Evolutionary conservation across 2,113 vertebrate species (phyloP), one percentile per base, ranked within the genome.

Genomic region (Bostrychus sinensis): DNA sequence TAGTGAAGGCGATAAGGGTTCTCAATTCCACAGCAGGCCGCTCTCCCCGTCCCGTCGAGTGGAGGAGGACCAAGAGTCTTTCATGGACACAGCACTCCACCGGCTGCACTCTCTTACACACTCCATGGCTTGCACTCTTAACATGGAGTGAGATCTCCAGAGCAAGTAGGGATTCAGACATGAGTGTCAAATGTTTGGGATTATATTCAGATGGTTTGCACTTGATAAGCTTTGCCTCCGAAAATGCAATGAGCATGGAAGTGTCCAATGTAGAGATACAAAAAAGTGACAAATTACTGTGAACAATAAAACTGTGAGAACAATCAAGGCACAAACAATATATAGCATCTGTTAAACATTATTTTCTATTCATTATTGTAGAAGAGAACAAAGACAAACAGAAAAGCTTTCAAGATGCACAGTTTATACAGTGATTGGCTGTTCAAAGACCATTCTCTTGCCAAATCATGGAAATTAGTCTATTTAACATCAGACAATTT

Each of bases 41-140:
- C 85, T 85, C 82, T 34, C 57, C 78, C 62, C 67, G 54, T 62
- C 65, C 67, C 43, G 61, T 66, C 20, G 72, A 89, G 89, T 80
- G 72, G 75, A 66, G 69, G 62, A 58, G 75, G 42, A 39, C 37
- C 83, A 81, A 81, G 87, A 87, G 86, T 83, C 82, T 81, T 81
- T 88, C 89, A 89, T 85, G 86, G 87, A 78, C 87, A 81, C 61
- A 88, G 78, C 81, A 82, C 87, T 89, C 78, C 74, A 85, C 60
- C 16, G 67, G 66, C 78, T 72, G 72, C 79, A 65, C 70, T 72
- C 84, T 73, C 78, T 69, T 57, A 4, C 72, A 62, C 76, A 87
- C 85, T 87, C 81, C 67, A 85, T 69, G 78, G 75, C 76, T 71
- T 81, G 86, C 80, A 72, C 76, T 87, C 82, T 76, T 64, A 72